Evolutionary conservation across 2,888 invertebrate species (phyloP).

Genomic region (Drosophila helvetica): DNA sequence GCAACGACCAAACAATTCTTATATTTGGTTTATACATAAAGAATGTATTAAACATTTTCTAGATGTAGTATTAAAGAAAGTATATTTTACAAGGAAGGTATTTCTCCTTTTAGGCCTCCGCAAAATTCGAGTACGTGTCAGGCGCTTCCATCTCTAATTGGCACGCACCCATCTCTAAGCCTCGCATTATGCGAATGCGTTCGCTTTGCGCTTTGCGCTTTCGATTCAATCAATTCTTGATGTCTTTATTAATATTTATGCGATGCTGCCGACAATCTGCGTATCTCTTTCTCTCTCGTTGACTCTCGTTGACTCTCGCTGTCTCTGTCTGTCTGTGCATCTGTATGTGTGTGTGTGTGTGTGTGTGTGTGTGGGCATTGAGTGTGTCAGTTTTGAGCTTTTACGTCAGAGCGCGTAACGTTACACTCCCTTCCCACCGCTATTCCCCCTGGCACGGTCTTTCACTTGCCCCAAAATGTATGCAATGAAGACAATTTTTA

Average conservation of each 20-base stretch:
- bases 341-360: not conserved
- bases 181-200: constrained; percentile 37
- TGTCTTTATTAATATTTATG: constrained; percentile 69
- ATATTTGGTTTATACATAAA: too few species aligned
- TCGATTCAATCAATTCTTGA: constrained; percentile 69
- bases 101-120: too few species aligned
- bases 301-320: not conserved
- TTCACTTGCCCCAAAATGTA: constrained; percentile 41
- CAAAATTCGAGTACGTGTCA: not conserved
- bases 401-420: constrained; percentile 41
- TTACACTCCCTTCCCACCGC: not conserved
- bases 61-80: too few species aligned
- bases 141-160: constrained; percentile 6
- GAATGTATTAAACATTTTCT: too few species aligned
- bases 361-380: not conserved
- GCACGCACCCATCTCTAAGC: constrained; percentile 34
- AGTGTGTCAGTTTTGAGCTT: constrained; percentile 5
- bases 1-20: too few species aligned
- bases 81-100: too few species aligned
- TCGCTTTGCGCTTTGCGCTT: constrained; percentile 37
- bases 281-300: constrained; percentile 13
- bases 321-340: constrained; percentile 7
- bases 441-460: constrained; percentile 11
- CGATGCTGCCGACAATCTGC: constrained; percentile 48
- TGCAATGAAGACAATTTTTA: constrained; percentile 67